These are phyloP conservation scores for Sapayoa aenigma DNA, from an alignment of 2,113 vertebrate genomes.

Conservation along the genomic window DNA sequence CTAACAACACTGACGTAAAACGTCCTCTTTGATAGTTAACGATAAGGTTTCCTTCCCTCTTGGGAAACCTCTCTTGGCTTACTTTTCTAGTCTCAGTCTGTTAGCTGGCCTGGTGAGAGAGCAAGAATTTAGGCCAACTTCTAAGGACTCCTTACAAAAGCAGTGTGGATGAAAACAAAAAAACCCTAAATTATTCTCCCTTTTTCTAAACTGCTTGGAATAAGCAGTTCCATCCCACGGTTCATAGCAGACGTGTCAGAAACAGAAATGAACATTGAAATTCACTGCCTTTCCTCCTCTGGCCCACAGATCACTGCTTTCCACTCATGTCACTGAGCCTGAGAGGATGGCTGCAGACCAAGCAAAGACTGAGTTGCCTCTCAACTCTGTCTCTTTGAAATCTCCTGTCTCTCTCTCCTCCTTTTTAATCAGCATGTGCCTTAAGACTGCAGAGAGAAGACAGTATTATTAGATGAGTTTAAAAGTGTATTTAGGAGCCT, in stretches of 20 bases:
- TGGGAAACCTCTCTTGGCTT: neutral
- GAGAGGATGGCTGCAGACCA: neutral
- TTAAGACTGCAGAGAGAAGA: neutral
- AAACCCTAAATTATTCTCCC: neutral
- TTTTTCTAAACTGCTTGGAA: neutral
- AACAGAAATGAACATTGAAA: neutral
- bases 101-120: neutral
- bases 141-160: neutral
- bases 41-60: neutral
- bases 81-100: neutral
- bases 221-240: neutral
- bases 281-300: neutral
- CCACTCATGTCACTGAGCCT: neutral
- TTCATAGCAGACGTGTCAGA: neutral
- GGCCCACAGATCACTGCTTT: neutral
- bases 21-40: neutral
- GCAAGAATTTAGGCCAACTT: neutral
- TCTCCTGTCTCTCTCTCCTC: neutral
- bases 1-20: neutral
- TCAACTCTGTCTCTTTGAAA: neutral
- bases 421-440: neutral
- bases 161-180: neutral
- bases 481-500: neutral
- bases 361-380: neutral
- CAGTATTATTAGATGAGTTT: neutral